Conservation (phyloP, 2,113 vertebrate genomes). For the Podarcis muralis region DNA sequence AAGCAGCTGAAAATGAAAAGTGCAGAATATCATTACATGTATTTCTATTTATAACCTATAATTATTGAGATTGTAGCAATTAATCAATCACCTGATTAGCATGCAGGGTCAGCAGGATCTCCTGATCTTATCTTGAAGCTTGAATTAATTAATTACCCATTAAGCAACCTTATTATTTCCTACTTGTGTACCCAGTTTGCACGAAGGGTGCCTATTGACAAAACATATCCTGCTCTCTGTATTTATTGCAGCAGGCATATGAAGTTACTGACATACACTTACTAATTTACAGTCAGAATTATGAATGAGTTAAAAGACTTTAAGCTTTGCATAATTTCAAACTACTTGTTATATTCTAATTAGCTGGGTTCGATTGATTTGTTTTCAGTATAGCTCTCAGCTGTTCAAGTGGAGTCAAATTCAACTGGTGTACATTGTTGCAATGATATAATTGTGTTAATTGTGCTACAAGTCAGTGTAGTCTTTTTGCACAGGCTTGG, state of each 20-base stretch:
- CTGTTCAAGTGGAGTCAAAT: conserved; percentile 68
- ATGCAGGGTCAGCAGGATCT: conserved; percentile 76
- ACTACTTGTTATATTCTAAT: conserved; percentile 70
- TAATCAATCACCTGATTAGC: conserved; percentile 85
- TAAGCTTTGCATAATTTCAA: conserved; percentile 69
- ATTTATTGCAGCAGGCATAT: conserved; percentile 63
- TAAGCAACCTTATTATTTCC: conserved; percentile 78
- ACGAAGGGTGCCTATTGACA: conserved; percentile 65
- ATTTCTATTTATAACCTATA: conserved; percentile 77
- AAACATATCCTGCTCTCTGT: conserved; percentile 54
- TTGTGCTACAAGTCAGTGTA: conserved; percentile 64
- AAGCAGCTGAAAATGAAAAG: conserved; percentile 74
- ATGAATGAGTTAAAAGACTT: conserved; percentile 74
- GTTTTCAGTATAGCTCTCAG: conserved; percentile 63
- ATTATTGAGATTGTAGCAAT: conserved; percentile 85
- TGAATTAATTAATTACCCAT: conserved; percentile 83
- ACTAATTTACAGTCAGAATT: conserved; percentile 72
- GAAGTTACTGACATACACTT: conserved; percentile 55
- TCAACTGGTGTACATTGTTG: conserved; percentile 50
- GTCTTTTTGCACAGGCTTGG: conserved; percentile 41
- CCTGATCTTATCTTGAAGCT: conserved; percentile 77
- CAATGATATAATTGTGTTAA: conserved; percentile 69
- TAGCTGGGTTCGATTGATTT: conserved; percentile 71
- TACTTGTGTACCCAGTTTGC: conserved; percentile 66
- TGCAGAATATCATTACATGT: conserved; percentile 78